Conservation (phyloP, 2,888 invertebrate species). For the Onchidella celtica region DNA sequence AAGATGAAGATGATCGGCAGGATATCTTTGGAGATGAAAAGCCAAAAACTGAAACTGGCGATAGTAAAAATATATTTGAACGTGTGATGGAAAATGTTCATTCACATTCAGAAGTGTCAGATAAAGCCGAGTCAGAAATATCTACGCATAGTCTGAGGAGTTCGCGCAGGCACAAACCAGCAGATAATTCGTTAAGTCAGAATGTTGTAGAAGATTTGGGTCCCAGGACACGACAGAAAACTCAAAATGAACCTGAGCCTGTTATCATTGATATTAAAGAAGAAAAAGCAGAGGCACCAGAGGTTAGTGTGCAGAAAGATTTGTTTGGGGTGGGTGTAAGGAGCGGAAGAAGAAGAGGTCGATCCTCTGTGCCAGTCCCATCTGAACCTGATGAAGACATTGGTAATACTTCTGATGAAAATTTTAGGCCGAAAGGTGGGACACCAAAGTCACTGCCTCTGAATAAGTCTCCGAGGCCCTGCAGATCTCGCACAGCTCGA, state of each 20-base stretch:
- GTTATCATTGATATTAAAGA: background rate
- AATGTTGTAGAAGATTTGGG: background rate
- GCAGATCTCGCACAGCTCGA: constrained; percentile 3
- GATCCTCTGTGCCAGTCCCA: background rate
- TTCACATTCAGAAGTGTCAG: background rate
- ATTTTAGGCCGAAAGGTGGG: constrained; percentile 38
- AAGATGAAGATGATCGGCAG: constrained; percentile 9
- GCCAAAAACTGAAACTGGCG: constrained; percentile 8
- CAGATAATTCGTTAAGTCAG: background rate
- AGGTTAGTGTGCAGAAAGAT: constrained; percentile 13
- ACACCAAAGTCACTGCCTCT: constrained; percentile 4
- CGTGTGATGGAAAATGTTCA: constrained; percentile 23
- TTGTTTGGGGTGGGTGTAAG: background rate
- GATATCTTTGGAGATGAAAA: constrained; percentile 27
- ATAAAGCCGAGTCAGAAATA: constrained; percentile 8
- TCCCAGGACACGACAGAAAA: background rate
- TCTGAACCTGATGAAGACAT: background rate
- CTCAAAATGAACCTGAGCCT: background rate
- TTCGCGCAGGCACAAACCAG: background rate
- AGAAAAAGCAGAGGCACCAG: background rate
- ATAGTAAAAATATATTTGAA: constrained; percentile 26
- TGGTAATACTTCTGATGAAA: constrained; percentile 49
- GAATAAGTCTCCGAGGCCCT: background rate
- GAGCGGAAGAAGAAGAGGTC: constrained; percentile 29
- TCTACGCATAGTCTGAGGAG: background rate